Percentiles rank a stretch among this genome's conserved stretches.
Conservation (phyloP, 2,888 invertebrate species). For the Orthosia incerta region DNA sequence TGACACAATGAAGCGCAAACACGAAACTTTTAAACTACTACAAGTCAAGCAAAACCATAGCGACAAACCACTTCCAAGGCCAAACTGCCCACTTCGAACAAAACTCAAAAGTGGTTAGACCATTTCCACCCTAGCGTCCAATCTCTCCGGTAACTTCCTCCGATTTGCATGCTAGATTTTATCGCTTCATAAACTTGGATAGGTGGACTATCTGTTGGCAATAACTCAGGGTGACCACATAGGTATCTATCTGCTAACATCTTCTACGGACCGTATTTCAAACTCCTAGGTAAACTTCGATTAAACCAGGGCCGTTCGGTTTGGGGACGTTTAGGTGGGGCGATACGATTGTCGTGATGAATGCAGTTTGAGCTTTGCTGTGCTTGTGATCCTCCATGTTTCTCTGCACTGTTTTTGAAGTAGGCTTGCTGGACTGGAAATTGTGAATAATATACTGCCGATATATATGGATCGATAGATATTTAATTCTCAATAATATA, state of each 20-base stretch:
- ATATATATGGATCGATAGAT: too few species aligned
- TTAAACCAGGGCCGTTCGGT: slow-evolving; percentile 64
- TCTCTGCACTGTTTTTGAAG: too few species aligned
- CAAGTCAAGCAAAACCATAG: not conserved
- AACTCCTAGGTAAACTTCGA: slow-evolving; percentile 77
- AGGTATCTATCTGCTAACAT: slow-evolving; percentile 58
- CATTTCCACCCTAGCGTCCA: slow-evolving; percentile 10
- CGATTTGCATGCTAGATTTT: slow-evolving; percentile 45
- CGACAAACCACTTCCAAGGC: not conserved
- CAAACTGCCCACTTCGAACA: not conserved
- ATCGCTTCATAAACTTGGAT: slow-evolving; percentile 40
- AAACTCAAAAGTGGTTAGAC: slow-evolving; percentile 2
- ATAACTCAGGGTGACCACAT: slow-evolving; percentile 56
- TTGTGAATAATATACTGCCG: too few species aligned
- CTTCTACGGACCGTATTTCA: slow-evolving; percentile 72
- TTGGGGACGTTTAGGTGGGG: slow-evolving; percentile 40
- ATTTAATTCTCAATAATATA: too few species aligned
- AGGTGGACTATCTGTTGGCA: slow-evolving; percentile 44
- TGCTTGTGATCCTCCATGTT: not conserved
- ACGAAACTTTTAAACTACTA: too few species aligned
- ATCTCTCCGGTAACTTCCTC: slow-evolving; percentile 20
- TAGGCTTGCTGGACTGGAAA: too few species aligned
- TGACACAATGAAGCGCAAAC: too few species aligned
- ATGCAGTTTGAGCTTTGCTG: not conserved
- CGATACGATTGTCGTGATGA: slow-evolving; percentile 63